Conservation (phyloP, 2,113 vertebrate species). For the Brevimyrus niger region DNA sequence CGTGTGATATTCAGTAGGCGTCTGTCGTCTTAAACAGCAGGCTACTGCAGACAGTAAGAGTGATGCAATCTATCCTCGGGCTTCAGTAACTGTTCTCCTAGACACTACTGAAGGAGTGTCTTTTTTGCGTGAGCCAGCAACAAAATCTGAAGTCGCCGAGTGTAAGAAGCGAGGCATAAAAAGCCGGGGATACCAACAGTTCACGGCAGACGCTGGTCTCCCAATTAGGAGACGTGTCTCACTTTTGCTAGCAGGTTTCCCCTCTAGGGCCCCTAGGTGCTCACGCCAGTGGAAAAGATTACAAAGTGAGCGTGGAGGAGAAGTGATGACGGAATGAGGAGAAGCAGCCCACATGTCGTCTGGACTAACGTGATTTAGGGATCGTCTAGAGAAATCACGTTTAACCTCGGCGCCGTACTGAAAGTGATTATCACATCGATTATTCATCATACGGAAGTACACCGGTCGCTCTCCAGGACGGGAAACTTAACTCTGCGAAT, state of each 20-base stretch:
- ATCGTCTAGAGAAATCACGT: not conserved
- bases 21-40: not conserved
- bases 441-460: conserved; percentile 2
- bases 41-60: not conserved
- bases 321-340: not conserved
- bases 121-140: not conserved
- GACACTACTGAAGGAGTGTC: not conserved
- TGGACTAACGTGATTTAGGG: not conserved
- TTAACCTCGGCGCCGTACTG: not conserved
- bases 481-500: not conserved
- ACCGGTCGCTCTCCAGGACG: not conserved
- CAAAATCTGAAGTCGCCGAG: not conserved
- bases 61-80: not conserved
- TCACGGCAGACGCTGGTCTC: too few species aligned
- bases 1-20: not conserved
- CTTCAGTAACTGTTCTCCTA: not conserved
- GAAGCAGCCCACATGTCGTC: not conserved
- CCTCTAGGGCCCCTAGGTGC: not conserved
- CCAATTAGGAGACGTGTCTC: not conserved
- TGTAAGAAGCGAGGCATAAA: not conserved
- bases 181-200: not conserved
- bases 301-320: not conserved
- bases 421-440: conserved; percentile 7
- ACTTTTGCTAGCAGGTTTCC: not conserved
- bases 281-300: not conserved